Evolutionary conservation across 2,888 invertebrate genomes (phyloP).

Genomic region (Dryobota labecula): DNA sequence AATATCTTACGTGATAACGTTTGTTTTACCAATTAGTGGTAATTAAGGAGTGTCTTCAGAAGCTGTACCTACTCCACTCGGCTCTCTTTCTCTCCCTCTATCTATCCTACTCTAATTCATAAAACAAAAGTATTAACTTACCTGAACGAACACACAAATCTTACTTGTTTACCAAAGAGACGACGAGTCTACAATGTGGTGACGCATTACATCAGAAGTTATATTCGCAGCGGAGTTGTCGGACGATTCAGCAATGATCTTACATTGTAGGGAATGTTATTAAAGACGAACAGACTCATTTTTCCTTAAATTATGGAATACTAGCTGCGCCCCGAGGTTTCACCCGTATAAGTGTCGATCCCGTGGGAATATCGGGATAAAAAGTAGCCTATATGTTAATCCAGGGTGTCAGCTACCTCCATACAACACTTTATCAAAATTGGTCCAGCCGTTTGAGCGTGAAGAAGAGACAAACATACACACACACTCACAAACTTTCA

Average conservation of each 20-base stretch:
- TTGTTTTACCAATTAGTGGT: too few relatives aligned
- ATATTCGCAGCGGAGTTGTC: conserved; percentile 3
- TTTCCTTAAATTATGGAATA: neutral
- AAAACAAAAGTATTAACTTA: conserved; percentile 4
- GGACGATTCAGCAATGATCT: neutral
- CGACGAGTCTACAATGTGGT: conserved; percentile 26
- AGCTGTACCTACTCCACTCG: neutral
- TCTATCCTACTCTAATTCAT: neutral
- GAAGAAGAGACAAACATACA: too few relatives aligned
- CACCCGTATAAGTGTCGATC: too few relatives aligned
- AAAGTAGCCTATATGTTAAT: too few relatives aligned
- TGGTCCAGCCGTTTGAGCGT: too few relatives aligned
- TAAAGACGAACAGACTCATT: neutral
- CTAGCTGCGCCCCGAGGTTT: too few relatives aligned
- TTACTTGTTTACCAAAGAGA: conserved; percentile 18
- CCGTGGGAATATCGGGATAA: too few relatives aligned
- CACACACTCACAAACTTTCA: too few relatives aligned
- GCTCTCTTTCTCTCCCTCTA: neutral
- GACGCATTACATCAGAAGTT: conserved; percentile 20
- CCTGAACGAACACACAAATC: conserved; percentile 7
- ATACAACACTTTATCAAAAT: too few relatives aligned
- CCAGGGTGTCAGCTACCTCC: too few relatives aligned
- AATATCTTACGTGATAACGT: too few relatives aligned
- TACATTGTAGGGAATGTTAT: conserved; percentile 26
- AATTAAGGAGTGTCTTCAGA: neutral